phyloP scores from a whole-genome alignment of 37 sponge, comb jelly and placozoan species.

The Mnemiopsis leidyi region DNA sequence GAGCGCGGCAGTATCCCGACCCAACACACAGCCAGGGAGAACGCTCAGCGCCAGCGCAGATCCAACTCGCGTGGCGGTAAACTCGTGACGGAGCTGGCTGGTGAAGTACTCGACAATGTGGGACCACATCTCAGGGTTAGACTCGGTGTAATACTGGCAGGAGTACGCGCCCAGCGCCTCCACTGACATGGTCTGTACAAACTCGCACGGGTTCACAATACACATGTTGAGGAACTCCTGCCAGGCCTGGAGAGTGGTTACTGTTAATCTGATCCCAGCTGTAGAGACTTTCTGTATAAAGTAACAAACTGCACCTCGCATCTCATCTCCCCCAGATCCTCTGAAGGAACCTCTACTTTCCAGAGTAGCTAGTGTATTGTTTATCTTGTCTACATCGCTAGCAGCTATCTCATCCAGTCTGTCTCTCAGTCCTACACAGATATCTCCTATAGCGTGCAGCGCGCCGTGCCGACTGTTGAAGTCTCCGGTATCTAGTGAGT shows the following conservation, averaged over 20 bases:
- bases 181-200: not conserved
- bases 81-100: conserved; percentile 22
- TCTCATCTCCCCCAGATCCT: conserved; percentile 81
- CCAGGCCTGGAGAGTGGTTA: not conserved
- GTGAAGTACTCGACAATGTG: not conserved
- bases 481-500: conserved; percentile 72
- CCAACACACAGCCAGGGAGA: conserved; percentile 23
- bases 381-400: conserved; percentile 30
- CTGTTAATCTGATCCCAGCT: not conserved
- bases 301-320: conserved; percentile 84
- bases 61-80: conserved; percentile 39
- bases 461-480: conserved; percentile 82
- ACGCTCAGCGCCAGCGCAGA: conserved; percentile 48
- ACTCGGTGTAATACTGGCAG: not conserved
- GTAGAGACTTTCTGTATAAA: conserved; percentile 79
- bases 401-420: not conserved
- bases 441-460: conserved; percentile 75
- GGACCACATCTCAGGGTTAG: not conserved
- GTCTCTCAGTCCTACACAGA: conserved; percentile 65
- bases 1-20: not conserved
- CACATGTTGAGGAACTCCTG: conserved; percentile 49
- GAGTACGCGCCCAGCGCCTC: conserved; percentile 1
- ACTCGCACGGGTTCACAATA: conserved; percentile 34
- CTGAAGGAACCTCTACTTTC: conserved; percentile 70
- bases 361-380: conserved; percentile 65